Percentiles rank a stretch among this genome's conserved stretches.
Conservation (phyloP, 1,140 invertebrate genomes). For the Drosophila orosa region DNA sequence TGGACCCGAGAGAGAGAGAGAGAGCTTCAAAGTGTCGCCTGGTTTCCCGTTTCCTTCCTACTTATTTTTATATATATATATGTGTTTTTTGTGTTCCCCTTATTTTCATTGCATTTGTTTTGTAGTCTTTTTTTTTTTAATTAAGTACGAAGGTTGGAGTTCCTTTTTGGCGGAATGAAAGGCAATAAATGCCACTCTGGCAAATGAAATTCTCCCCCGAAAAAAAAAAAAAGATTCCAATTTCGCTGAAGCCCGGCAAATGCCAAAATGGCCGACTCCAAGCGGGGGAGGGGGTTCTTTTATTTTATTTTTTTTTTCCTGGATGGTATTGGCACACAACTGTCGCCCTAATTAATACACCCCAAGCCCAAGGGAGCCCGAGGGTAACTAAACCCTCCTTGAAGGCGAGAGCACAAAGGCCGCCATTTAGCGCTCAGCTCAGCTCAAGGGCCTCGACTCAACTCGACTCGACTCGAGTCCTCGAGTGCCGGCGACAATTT, state of each 20-base stretch:
- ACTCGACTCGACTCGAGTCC: conserved; percentile 23
- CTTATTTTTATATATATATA: neutral
- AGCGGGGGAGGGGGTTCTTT: neutral
- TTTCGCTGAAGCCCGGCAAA: conserved; percentile 60
- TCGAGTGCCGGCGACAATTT: conserved; percentile 71
- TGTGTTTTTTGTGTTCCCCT: neutral
- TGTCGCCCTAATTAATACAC: conserved; percentile 77
- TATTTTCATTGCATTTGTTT: conserved; percentile 11
- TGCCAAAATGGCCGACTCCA: conserved; percentile 74
- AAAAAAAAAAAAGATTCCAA: conserved; percentile 19
- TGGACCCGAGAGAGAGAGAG: neutral
- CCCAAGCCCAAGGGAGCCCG: conserved; percentile 14
- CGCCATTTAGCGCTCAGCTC: conserved; percentile 63
- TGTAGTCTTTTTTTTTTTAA: conserved; percentile 38
- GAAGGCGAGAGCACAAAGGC: conserved; percentile 56
- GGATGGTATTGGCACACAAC: conserved; percentile 20
- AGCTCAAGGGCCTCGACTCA: conserved; percentile 36
- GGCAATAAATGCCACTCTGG: conserved; percentile 59
- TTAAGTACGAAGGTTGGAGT: conserved; percentile 40
- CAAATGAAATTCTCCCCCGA: conserved; percentile 55
- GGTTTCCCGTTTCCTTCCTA: neutral
- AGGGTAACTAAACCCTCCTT: conserved; percentile 20
- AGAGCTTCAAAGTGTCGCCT: conserved; percentile 41
- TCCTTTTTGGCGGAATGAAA: conserved; percentile 18
- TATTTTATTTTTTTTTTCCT: neutral